These are phyloP conservation scores for Passer montanus DNA, from an alignment of 2,113 vertebrate species.

Conservation along the genomic window DNA sequence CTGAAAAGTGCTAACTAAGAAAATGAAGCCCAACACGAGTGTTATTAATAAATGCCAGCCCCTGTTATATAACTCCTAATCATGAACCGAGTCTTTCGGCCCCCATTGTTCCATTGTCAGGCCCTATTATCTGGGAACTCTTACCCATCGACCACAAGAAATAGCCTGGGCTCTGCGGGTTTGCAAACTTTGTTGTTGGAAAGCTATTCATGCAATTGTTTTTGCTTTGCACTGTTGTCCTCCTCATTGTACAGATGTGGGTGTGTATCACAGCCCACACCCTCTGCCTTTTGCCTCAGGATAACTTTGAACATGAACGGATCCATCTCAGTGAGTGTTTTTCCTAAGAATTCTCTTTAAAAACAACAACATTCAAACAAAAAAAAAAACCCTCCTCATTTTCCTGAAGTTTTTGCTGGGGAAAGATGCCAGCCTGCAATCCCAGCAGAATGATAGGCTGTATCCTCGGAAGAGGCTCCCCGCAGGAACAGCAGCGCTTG, in stretches of 20 bases:
- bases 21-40: slow-evolving; percentile 8
- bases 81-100: neutral
- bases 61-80: slow-evolving; percentile 57
- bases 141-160: slow-evolving; percentile 64
- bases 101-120: slow-evolving; percentile 60
- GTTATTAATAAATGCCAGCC: slow-evolving; percentile 62
- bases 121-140: slow-evolving; percentile 64
- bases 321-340: neutral
- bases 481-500: neutral
- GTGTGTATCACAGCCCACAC: slow-evolving; percentile 61
- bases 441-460: neutral
- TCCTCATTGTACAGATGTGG: slow-evolving; percentile 61
- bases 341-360: slow-evolving; percentile 48
- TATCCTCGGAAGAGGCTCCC: slow-evolving; percentile 4
- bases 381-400: neutral
- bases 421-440: neutral
- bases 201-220: slow-evolving; percentile 69
- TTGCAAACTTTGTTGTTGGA: slow-evolving; percentile 65
- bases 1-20: slow-evolving; percentile 64
- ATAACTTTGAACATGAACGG: slow-evolving; percentile 36
- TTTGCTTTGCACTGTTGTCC: slow-evolving; percentile 24
- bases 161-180: slow-evolving; percentile 55
- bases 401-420: slow-evolving; percentile 31
- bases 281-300: slow-evolving; percentile 58
- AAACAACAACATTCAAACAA: slow-evolving; percentile 32